These are phyloP conservation scores for Reticulitermes speratus DNA, from an alignment of 1,140 invertebrate genomes.

Conservation along the genomic window DNA sequence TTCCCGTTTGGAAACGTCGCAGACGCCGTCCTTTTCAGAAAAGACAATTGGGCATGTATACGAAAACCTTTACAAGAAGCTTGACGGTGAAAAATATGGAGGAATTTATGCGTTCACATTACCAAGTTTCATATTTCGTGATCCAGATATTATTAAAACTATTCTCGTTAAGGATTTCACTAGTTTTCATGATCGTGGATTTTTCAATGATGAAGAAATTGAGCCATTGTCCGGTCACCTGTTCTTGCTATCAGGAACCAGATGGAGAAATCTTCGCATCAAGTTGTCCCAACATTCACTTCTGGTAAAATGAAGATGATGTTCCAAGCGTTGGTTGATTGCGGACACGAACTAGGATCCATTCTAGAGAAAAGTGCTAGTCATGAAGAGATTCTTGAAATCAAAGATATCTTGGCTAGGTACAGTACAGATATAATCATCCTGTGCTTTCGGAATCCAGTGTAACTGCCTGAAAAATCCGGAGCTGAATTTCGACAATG, in stretches of 20 bases:
- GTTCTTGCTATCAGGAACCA: conserved; percentile 23
- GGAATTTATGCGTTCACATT: conserved; percentile 51
- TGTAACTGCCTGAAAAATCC: too few species aligned
- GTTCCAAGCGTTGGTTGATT: conserved; percentile 39
- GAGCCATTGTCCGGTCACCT: conserved; percentile 16
- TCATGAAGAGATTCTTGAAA: conserved; percentile 1
- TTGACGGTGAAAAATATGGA: background rate
- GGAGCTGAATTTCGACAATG: too few species aligned
- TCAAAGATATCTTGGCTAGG: too few species aligned
- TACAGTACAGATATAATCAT: too few species aligned
- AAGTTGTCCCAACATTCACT: conserved; percentile 40
- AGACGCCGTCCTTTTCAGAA: background rate
- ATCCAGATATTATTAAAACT: conserved; percentile 51
- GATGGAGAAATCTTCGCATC: conserved; percentile 51
- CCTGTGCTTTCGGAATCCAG: too few species aligned
- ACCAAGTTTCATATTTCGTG: conserved; percentile 49
- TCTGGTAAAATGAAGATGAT: conserved; percentile 52
- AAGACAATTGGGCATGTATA: background rate
- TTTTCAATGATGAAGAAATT: conserved; percentile 49
- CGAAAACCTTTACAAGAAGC: background rate
- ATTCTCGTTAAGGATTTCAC: conserved; percentile 52
- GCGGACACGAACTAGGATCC: conserved; percentile 24
- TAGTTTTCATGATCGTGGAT: conserved; percentile 49
- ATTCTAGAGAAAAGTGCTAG: conserved; percentile 22
- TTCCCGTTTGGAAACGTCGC: conserved; percentile 44